phyloP scores from a whole-genome alignment of 2,888 invertebrate species.

The Lasiommata megera region DNA sequence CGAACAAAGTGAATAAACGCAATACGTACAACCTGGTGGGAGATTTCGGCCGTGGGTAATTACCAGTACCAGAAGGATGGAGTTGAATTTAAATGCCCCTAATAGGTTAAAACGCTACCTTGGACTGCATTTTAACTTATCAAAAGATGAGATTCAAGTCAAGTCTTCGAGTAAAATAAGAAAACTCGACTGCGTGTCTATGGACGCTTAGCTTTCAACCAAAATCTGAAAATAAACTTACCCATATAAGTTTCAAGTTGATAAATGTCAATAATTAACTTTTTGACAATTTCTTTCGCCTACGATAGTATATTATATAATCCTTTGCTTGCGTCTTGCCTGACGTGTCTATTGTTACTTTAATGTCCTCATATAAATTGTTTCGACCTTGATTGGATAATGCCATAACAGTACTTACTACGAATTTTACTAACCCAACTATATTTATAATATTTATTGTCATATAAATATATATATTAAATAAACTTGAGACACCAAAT shows the following conservation, averaged over 20 bases:
- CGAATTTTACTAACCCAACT: too few relatives aligned
- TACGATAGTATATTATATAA: slow-evolving; percentile 29
- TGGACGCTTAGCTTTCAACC: background rate
- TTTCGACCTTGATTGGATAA: slow-evolving; percentile 60
- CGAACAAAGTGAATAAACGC: too few relatives aligned
- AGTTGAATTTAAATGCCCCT: too few relatives aligned
- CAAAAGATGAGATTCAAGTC: too few relatives aligned
- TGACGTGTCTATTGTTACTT: slow-evolving; percentile 41
- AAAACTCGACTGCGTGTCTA: background rate
- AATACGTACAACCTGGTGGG: too few relatives aligned
- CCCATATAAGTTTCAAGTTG: background rate
- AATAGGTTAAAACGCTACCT: too few relatives aligned
- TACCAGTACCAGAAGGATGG: too few relatives aligned
- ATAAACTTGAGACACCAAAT: background rate
- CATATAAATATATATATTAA: too few relatives aligned
- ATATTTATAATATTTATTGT: too few relatives aligned
- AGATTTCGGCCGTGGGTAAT: too few relatives aligned
- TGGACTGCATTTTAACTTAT: too few relatives aligned
- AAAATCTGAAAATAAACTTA: background rate
- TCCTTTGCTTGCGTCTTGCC: slow-evolving; percentile 48
- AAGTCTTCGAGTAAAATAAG: too few relatives aligned
- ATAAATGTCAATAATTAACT: background rate
- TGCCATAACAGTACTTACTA: slow-evolving; percentile 51
- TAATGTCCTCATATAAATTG: slow-evolving; percentile 46
- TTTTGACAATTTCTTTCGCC: background rate